Percentiles rank a stretch among this genome's conserved stretches.
Conservation (phyloP, 2,888 invertebrate genomes). For the Plebejus anna region DNA sequence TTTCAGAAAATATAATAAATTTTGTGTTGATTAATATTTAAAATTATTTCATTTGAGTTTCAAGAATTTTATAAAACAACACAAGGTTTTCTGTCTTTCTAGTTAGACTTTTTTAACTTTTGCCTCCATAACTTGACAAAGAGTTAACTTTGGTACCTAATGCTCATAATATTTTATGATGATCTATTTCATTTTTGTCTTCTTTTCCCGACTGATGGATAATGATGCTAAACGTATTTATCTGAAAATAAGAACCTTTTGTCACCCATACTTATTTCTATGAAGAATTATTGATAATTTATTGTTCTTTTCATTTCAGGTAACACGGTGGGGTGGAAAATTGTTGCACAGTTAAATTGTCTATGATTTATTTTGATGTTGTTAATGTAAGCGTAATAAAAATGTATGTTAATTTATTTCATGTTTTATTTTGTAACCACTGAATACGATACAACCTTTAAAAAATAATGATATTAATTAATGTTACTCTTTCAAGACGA, state of each 20-base stretch:
- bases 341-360: not conserved
- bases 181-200: constrained; percentile 60
- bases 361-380: not conserved
- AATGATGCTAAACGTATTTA: constrained; percentile 47
- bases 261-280: not conserved
- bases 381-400: constrained; percentile 25
- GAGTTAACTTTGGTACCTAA: not conserved
- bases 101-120: not conserved
- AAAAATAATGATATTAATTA: too few species aligned
- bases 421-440: not conserved
- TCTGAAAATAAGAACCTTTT: constrained; percentile 34
- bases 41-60: not conserved
- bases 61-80: not conserved
- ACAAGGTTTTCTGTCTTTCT: not conserved
- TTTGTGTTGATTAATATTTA: not conserved
- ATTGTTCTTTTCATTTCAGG: constrained; percentile 24
- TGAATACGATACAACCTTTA: too few species aligned
- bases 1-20: not conserved
- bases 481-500: too few species aligned
- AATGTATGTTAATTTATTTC: not conserved
- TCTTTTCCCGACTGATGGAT: constrained; percentile 76
- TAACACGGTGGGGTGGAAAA: not conserved
- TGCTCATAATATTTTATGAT: constrained; percentile 41
- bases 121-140: too few species aligned
- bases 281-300: not conserved